Base-by-base conservation (phyloP, 2,888 invertebrate species). In the Coecobrya sp. region DNA sequence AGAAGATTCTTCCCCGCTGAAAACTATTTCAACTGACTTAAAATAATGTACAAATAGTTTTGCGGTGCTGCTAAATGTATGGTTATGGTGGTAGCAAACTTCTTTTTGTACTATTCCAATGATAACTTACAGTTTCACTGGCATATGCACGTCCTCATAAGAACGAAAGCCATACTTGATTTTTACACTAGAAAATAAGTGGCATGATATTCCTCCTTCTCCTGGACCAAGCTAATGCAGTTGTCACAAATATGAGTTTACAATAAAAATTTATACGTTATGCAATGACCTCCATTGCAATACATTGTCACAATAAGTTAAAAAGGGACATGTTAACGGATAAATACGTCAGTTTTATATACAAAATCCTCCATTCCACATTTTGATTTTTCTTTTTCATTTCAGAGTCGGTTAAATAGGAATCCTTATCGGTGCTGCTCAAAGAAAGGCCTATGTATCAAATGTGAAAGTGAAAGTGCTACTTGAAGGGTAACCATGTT, bases 391-490 rank as follows among this genome's bases (percentile, higher is more conserved):
- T 76, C 76, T 59, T 73, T 79, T 79, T 65, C 45, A n/a, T 88
- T 59, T 42, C 62, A 93, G 93, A 93, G 92, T 84, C 93, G 92
- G 65, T 86, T 93, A 89, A 86, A 91, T 52, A 87, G 91, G 59
- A 93, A 91, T 84, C 94, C 93, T 4, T 94, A 94, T 73, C 90
- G 93, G 8, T 94, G 94, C 52, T 94, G 94, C 36, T 94, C 94
- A 4, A 86, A 91, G 19, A 92, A 91, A 70, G 94, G 94, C 0
- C 84, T 94, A 19, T 94, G 94, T 82, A 86, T 89, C 49, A 92
- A 93, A 92, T 94, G 94, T 87, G 82, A 76, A 27, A 42, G 52
- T 86, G 91, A 73, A 13, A 70, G n/a, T 65, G n/a, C 19, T 59
- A 59, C n/a, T 36, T 36, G n/a, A n/a, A 36, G 36, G 7, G 7